Base-by-base conservation (phyloP, 2,113 vertebrate species). In the Saguinus midas region DNA sequence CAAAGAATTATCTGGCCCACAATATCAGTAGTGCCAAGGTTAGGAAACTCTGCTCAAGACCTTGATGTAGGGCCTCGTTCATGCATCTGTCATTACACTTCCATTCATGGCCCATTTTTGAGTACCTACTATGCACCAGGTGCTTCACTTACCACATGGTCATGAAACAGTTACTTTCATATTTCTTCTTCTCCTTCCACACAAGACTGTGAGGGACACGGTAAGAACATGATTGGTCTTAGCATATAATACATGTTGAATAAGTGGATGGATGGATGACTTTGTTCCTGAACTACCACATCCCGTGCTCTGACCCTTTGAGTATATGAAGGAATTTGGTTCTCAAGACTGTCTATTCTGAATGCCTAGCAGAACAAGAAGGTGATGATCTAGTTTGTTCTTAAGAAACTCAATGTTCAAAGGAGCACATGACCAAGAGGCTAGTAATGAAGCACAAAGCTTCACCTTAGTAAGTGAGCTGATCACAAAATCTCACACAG, bases 301-400 rank as follows among this genome's bases (percentile, higher is more conserved):
- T 81, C 52, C 55, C 64, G 73, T 29, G 7, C 12, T 75, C 72
- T 76, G 27, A 82, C 23, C 21, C 27, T 70, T 16, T 61, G n/a
- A 76, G 75, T 86, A 94, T 45, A 85, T 75, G 21, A 96, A 88
- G 64, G 32, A 37, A 32, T 66, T 43, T 88, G 9, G 48, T 81
- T 93, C 29, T 50, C 84, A 90, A 43, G n/a, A 23, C 57, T 50
- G 5, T 13, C 16, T 4, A 6, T 52, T 73, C 55, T 61, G 82
- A 92, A 94, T 94, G 73, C 55, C 12, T 25, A 92, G 85, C 61
- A 58, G 50, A 93, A 78, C n/a, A 94, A 66, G 21, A 45, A 79
- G 8, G 32, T 73, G 23, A 76, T 35, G 58, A 78, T 48, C 13
- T 32, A 40, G 61, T 29, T 68, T 21, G 14, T 37, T 79, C 32